Evolutionary conservation across 2,113 vertebrate species (phyloP).

Genomic region (Recurvirostra avosetta): DNA sequence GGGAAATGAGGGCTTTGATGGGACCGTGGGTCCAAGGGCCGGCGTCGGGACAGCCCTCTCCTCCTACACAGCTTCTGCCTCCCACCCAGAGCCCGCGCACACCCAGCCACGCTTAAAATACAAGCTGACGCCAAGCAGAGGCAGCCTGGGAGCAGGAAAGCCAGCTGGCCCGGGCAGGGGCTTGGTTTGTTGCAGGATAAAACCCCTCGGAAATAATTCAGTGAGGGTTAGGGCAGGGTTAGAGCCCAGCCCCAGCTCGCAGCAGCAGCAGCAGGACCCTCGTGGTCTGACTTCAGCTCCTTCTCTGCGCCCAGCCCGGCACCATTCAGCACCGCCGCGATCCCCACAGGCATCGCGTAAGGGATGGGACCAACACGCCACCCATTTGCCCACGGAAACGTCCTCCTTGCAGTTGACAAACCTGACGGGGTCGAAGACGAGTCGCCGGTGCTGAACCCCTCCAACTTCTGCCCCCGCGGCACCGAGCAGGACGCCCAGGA

Average conservation of each 20-base stretch:
- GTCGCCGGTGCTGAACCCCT: accelerated
- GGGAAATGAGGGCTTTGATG: not conserved
- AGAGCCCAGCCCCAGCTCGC: not conserved
- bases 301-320: not conserved
- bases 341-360: accelerated
- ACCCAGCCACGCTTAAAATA: accelerated
- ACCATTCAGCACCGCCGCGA: accelerated
- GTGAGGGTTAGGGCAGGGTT: not conserved
- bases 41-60: not conserved
- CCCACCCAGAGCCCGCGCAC: accelerated
- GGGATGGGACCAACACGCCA: not conserved
- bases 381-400: accelerated
- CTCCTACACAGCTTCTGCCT: not conserved
- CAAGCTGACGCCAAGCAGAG: not conserved
- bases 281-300: accelerated
- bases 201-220: accelerated
- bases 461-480: not conserved
- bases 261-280: not conserved
- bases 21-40: accelerated
- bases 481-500: accelerated
- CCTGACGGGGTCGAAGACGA: not conserved
- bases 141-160: not conserved
- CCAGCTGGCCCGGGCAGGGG: not conserved
- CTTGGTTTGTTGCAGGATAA: not conserved
- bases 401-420: not conserved